Percentiles rank a stretch among this genome's conserved stretches.
These are phyloP conservation scores for Tachina lurida DNA, from an alignment of 2,888 invertebrate species.

Conservation along the genomic window DNA sequence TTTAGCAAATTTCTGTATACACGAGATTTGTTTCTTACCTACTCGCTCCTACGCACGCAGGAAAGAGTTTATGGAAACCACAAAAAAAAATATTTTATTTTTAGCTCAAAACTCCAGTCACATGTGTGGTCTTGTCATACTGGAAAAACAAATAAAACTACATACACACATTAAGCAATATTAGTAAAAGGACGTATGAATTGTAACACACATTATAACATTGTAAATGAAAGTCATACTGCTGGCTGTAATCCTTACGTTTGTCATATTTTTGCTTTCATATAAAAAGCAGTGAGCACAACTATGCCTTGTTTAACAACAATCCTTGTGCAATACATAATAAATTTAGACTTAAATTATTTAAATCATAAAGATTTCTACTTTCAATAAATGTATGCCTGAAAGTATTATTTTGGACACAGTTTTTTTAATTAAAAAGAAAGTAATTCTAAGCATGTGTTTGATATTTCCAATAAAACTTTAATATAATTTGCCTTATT, in stretches of 20 bases:
- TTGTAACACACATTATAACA: constrained; percentile 65
- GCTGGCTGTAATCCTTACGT: constrained; percentile 64
- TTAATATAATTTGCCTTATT: background rate
- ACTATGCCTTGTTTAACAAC: background rate
- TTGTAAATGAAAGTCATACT: constrained; percentile 63
- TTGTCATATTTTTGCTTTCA: constrained; percentile 46
- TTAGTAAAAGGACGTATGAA: constrained; percentile 46
- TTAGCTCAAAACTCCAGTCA: constrained; percentile 40
- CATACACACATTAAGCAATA: constrained; percentile 34
- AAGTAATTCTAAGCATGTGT: too few species aligned
- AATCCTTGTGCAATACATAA: background rate
- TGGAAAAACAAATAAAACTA: constrained; percentile 38
- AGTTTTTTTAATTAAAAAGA: too few species aligned
- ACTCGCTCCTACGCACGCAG: constrained; percentile 33
- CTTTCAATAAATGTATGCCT: too few species aligned
- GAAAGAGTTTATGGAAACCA: constrained; percentile 58
- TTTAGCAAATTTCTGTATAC: constrained; percentile 14
- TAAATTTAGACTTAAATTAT: background rate
- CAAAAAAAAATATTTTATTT: constrained; percentile 27
- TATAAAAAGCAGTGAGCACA: constrained; percentile 7
- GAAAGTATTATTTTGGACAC: too few species aligned
- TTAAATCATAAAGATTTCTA: too few species aligned
- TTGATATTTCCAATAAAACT: too few species aligned
- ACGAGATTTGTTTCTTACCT: constrained; percentile 10
- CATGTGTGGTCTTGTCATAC: constrained; percentile 67